phyloP scores from a whole-genome alignment of 1,140 invertebrate species.

The Harpegnathos saltator region DNA sequence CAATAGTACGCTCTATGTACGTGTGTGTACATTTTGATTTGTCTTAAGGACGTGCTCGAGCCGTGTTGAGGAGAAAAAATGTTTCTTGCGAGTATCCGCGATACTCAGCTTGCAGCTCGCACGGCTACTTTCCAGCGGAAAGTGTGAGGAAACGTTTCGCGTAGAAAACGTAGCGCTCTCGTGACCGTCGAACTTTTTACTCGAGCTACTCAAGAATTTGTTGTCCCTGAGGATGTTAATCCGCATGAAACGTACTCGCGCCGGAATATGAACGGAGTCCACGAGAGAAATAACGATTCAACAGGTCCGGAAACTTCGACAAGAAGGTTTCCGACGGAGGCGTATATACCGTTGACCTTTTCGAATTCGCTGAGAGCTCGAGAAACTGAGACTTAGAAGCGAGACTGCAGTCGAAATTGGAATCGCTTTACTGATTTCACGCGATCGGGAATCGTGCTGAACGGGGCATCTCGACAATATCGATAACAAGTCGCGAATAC shows the following conservation, averaged over 20 bases:
- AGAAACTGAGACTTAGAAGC: constrained; percentile 36
- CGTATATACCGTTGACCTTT: constrained; percentile 24
- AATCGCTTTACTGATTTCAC: constrained; percentile 4
- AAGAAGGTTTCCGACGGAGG: constrained; percentile 35
- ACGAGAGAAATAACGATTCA: constrained; percentile 58
- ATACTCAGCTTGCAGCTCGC: not conserved
- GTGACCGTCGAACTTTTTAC: not conserved
- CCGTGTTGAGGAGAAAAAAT: not conserved
- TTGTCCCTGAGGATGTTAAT: constrained; percentile 25
- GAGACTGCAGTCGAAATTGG: constrained; percentile 1
- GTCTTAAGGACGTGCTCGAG: too few relatives aligned
- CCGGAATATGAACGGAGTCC: constrained; percentile 22
- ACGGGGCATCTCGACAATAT: not conserved
- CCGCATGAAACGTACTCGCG: not conserved
- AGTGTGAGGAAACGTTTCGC: too few relatives aligned
- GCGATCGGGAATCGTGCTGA: constrained; percentile 3
- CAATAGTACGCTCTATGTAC: too few relatives aligned
- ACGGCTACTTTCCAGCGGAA: not conserved
- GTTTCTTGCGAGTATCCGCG: not conserved
- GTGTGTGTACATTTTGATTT: too few relatives aligned
- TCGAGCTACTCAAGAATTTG: constrained; percentile 9
- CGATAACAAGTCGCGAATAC: not conserved
- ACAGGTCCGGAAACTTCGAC: constrained; percentile 48
- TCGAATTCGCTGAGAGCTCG: constrained; percentile 34
- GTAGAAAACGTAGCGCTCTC: not conserved